These are phyloP conservation scores for Drosophila albomicans DNA, from an alignment of 1,140 invertebrate species.

Conservation along the genomic window DNA sequence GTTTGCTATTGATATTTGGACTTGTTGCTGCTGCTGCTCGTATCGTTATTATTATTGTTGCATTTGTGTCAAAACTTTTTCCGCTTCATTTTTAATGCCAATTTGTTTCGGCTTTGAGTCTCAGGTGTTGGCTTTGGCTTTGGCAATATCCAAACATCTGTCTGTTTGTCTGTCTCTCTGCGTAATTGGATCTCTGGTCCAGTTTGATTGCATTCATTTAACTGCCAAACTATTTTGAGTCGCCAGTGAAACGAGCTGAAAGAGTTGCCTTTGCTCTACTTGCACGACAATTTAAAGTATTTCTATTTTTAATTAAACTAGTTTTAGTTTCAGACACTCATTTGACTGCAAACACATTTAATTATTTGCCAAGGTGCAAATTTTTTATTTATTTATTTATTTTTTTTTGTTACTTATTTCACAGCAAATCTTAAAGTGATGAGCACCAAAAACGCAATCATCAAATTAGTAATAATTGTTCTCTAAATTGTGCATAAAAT, in stretches of 20 bases:
- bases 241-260: slow-evolving; percentile 34
- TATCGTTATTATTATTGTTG: slow-evolving; percentile 23
- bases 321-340: slow-evolving; percentile 13
- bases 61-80: slow-evolving; percentile 38
- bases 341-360: slow-evolving; percentile 8
- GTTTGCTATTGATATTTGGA: slow-evolving; percentile 58
- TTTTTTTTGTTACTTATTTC: slow-evolving; percentile 5
- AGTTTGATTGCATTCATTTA: slow-evolving; percentile 66
- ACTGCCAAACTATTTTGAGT: slow-evolving; percentile 65
- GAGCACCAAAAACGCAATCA: slow-evolving; percentile 23
- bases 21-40: neutral
- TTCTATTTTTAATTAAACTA: slow-evolving; percentile 15
- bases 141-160: slow-evolving; percentile 20
- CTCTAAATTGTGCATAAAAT: slow-evolving; percentile 37
- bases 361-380: slow-evolving; percentile 23
- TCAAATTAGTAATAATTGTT: slow-evolving; percentile 40
- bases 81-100: slow-evolving; percentile 54
- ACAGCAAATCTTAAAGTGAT: slow-evolving; percentile 4
- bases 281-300: slow-evolving; percentile 12
- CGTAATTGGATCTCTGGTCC: slow-evolving; percentile 67
- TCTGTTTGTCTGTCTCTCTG: neutral
- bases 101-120: slow-evolving; percentile 46
- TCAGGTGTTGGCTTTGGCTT: slow-evolving; percentile 53
- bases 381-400: neutral
- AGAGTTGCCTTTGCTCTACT: slow-evolving; percentile 16